A percentile compares a stretch with the other conserved stretches of the same genome.
Evolutionary conservation across 2,888 invertebrate genomes (phyloP).

Genomic region (Erebia epiphron): DNA sequence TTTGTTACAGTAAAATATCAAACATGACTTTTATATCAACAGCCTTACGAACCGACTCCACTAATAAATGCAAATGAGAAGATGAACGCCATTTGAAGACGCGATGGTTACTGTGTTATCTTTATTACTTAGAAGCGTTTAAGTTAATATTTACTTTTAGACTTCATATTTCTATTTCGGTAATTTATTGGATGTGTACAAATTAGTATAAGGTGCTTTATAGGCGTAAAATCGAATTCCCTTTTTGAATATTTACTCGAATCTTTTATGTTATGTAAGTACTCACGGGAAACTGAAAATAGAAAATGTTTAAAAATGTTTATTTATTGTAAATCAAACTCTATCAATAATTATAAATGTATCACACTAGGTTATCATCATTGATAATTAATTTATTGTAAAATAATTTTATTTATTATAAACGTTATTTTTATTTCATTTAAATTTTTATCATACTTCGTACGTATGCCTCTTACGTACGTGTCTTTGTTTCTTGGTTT

Average conservation of each 20-base stretch:
- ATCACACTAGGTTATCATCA: too few species aligned
- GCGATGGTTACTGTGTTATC: conserved; percentile 33
- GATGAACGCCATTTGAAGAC: conserved; percentile 35
- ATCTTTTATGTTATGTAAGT: background rate
- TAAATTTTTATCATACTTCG: too few species aligned
- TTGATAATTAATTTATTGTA: too few species aligned
- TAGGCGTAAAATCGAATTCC: background rate
- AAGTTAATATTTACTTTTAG: conserved; percentile 26
- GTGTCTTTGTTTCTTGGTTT: too few species aligned
- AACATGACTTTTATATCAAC: conserved; percentile 29
- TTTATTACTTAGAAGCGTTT: conserved; percentile 37
- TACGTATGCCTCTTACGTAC: too few species aligned
- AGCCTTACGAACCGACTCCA: conserved; percentile 22
- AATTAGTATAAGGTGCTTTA: background rate
- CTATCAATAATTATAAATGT: too few species aligned
- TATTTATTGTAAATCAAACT: background rate
- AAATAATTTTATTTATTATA: too few species aligned
- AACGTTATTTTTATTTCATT: too few species aligned
- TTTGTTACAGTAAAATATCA: background rate
- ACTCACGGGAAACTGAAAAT: too few species aligned
- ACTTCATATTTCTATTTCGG: conserved; percentile 5
- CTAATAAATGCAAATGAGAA: conserved; percentile 38
- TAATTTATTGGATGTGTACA: conserved; percentile 6
- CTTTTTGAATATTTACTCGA: background rate
- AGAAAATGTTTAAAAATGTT: too few species aligned